These are phyloP conservation scores for Eulemur coronatus DNA, from an alignment of 2,797 vertebrate species.

Conservation along the genomic window DNA sequence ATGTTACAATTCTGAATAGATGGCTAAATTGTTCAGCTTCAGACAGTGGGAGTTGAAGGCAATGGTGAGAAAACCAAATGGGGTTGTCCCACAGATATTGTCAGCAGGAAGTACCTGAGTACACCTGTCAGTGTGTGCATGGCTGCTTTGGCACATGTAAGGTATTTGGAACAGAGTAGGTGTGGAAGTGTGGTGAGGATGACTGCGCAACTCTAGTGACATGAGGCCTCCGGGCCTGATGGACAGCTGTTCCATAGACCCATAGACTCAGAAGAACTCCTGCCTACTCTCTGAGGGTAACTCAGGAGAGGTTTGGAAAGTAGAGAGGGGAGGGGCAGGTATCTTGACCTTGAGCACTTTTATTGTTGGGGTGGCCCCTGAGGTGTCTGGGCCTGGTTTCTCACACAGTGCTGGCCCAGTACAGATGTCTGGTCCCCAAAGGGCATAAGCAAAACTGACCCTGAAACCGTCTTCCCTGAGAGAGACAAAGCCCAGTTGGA, in stretches of 20 bases:
- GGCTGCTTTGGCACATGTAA: background rate
- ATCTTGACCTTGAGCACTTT: background rate
- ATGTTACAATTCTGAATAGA: background rate
- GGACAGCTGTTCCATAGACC: background rate
- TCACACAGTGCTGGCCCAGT: background rate
- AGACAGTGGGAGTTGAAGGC: background rate
- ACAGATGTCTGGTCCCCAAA: background rate
- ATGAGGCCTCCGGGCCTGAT: background rate
- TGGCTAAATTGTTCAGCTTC: background rate
- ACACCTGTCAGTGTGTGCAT: background rate
- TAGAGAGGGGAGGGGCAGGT: background rate
- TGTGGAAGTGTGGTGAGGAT: background rate
- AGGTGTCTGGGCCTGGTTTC: background rate
- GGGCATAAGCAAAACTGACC: background rate
- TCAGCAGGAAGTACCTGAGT: background rate
- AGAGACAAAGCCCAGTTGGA: background rate
- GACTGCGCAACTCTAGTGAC: background rate
- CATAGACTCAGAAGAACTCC: background rate
- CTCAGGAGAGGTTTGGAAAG: background rate
- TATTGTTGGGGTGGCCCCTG: background rate
- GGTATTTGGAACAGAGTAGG: background rate
- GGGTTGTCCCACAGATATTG: background rate
- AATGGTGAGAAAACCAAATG: background rate
- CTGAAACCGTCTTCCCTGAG: background rate
- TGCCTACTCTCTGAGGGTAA: background rate